A percentile compares a stretch with the other conserved stretches of the same genome.
Evolutionary conservation across 1,140 invertebrate species (phyloP).

Genomic region (Drosophila quadrilineata): DNA sequence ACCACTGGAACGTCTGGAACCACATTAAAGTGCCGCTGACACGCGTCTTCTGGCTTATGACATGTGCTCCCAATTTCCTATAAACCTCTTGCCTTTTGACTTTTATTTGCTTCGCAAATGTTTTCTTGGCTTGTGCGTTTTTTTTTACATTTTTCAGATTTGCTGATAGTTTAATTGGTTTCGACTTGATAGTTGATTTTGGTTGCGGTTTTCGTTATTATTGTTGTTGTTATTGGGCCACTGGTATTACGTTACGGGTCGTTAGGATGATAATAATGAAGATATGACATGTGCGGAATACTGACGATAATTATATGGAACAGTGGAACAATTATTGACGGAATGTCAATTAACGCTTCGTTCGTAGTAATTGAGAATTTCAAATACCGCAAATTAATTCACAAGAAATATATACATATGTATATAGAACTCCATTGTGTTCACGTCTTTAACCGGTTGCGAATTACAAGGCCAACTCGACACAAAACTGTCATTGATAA

Average conservation of each 20-base stretch:
- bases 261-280: constrained; percentile 54
- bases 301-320: constrained; percentile 57
- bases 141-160: constrained; percentile 51
- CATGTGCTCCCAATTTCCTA: too few relatives aligned
- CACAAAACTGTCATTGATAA: too few relatives aligned
- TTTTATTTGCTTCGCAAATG: constrained; percentile 15
- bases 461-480: too few relatives aligned
- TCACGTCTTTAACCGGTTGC: too few relatives aligned
- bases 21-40: constrained; percentile 73
- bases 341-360: constrained; percentile 7
- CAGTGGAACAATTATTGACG: constrained; percentile 4
- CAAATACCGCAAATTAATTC: too few relatives aligned
- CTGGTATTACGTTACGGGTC: constrained; percentile 52
- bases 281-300: constrained; percentile 55
- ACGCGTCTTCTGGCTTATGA: constrained; percentile 63
- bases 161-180: constrained; percentile 73
- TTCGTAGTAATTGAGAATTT: constrained; percentile 1
- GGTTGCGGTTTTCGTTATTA: too few relatives aligned
- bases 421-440: too few relatives aligned
- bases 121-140: constrained; percentile 51
- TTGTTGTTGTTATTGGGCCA: constrained; percentile 44
- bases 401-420: too few relatives aligned
- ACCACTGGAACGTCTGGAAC: constrained; percentile 16
- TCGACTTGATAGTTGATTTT: constrained; percentile 46
- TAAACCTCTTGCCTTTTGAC: not conserved